phyloP scores from a whole-genome alignment of 2,113 vertebrate genomes.

The Caloenas nicobarica region DNA sequence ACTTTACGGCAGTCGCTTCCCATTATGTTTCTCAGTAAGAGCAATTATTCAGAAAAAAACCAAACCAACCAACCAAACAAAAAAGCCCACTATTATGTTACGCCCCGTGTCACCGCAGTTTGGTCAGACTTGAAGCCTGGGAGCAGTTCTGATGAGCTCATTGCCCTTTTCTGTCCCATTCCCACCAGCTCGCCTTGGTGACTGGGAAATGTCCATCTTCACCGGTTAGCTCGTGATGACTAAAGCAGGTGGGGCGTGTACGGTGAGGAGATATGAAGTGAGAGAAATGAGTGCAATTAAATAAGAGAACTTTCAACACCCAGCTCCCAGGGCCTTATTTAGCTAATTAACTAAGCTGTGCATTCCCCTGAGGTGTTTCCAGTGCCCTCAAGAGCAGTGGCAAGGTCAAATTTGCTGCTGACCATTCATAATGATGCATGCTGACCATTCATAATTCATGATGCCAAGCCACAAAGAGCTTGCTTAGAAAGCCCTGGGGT shows the following conservation, averaged over 20 bases:
- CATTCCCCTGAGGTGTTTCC: background rate
- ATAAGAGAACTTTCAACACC: conserved; percentile 40
- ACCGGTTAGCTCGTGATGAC: background rate
- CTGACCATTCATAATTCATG: background rate
- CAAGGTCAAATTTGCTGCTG: conserved; percentile 23
- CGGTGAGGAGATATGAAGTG: background rate
- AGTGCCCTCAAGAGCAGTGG: background rate
- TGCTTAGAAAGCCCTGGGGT: background rate
- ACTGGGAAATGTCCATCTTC: conserved; percentile 55
- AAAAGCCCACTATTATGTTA: background rate
- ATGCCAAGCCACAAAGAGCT: background rate
- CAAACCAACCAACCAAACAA: background rate
- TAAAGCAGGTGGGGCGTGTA: conserved; percentile 33
- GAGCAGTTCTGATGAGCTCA: background rate
- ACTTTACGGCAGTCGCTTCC: background rate
- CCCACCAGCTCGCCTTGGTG: background rate
- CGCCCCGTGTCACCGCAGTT: background rate
- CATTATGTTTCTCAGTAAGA: background rate
- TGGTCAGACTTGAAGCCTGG: background rate
- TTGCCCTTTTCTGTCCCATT: background rate
- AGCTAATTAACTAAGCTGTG: background rate
- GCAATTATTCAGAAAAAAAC: background rate
- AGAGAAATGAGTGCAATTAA: conserved; percentile 23
- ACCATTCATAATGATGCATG: background rate
- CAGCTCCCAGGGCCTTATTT: conserved; percentile 34